A percentile compares a stretch with the other conserved stretches of the same genome.
Conservation (phyloP, 2,113 vertebrate species). For the Phyllostomus hastatus region DNA sequence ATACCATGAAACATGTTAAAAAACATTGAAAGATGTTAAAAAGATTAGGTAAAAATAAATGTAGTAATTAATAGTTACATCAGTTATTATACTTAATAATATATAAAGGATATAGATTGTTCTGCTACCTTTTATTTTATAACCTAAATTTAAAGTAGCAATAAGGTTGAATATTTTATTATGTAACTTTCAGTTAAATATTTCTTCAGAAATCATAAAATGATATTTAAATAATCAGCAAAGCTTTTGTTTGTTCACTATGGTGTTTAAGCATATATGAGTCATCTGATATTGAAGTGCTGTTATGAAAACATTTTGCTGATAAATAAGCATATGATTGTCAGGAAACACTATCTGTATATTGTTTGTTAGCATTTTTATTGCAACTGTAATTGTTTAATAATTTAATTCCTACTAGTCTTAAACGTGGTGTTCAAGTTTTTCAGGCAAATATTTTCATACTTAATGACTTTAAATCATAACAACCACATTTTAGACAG, state of each 20-base stretch:
- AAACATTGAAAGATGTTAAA: not conserved
- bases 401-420: not conserved
- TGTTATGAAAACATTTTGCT: not conserved
- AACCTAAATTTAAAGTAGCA: not conserved
- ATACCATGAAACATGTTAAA: not conserved
- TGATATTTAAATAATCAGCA: conserved; percentile 4
- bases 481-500: not conserved
- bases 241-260: not conserved
- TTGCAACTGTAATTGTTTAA: conserved; percentile 32
- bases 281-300: not conserved
- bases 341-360: not conserved
- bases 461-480: not conserved
- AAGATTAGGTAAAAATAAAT: not conserved
- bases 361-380: conserved; percentile 40
- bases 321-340: not conserved
- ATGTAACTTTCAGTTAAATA: not conserved
- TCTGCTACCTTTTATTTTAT: not conserved
- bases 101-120: not conserved
- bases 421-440: not conserved
- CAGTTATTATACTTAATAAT: not conserved
- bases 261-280: not conserved
- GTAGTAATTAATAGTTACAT: not conserved
- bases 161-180: not conserved
- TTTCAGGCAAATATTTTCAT: not conserved
- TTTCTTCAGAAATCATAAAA: not conserved